Base-by-base conservation (phyloP, 2,797 vertebrate species). In the Platalea minor region DNA sequence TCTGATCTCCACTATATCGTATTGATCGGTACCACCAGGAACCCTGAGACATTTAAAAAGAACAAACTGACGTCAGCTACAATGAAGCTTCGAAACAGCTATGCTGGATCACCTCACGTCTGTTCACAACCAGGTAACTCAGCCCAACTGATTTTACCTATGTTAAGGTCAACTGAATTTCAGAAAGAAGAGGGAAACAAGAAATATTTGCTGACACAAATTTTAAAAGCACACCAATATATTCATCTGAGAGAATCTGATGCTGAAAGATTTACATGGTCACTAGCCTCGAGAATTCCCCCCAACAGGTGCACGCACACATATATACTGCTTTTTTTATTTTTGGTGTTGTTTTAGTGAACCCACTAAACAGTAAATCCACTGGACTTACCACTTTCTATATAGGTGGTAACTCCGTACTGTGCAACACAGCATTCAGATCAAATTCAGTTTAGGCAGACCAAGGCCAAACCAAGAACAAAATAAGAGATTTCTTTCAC, bases 1-100 rank as follows among this genome's bases (percentile, higher is more conserved):
- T 99, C 97, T 99, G 99, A 95, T 99, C 99, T 63, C 99, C 99
- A 13, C 99, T 99, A 88, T 99, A 99, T 73, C 99, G 98, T 96
- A 99, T 99, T 20, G 99, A 99, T 84, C 99, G 99, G 97, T 99
- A 99, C 99, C 99, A 99, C 99, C 99, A 99, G 10, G 99, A 99
- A n/a, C 99, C 99, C 99, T 99, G 96, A 78, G 89, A 93, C 3
- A 91, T 78, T 88, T 51, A 88, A 88, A 31, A 88, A 64, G 75
- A 91, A 93, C 68, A 93, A 74, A 79, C 13, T 24, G 4, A 41
- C 2, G 3, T 76, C 61, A 93, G 73, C 46, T 41, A 45, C 1
- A 3, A n/a, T 28, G 31, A 85, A 67, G 60, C 26, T 91, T 7
- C 6, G 4, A 15, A 85, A 60, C 12, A 80, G n/a, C 37, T 63